Percentiles rank a stretch among this genome's conserved stretches.
Evolutionary conservation across 1,140 invertebrate species (phyloP).

Genomic region (Nasonia giraulti): DNA sequence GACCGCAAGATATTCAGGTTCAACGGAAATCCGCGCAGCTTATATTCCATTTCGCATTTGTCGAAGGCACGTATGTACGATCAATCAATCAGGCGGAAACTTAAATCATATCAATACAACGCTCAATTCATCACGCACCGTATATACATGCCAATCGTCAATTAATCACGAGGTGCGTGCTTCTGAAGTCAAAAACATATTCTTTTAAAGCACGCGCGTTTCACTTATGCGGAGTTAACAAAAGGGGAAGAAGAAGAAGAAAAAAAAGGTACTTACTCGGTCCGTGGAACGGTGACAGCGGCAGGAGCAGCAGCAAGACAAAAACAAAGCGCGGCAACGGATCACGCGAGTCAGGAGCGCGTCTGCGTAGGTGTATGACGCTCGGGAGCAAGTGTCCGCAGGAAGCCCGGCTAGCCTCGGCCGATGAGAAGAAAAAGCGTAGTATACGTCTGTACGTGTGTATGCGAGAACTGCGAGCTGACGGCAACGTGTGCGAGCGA

Average conservation of each 20-base stretch:
- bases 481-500: background rate
- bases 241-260: background rate
- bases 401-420: no score
- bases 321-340: background rate
- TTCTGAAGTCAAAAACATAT: background rate
- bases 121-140: background rate
- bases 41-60: no score
- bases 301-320: background rate
- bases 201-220: background rate
- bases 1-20: no score
- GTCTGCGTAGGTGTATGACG: no score
- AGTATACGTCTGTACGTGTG: background rate
- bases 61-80: no score
- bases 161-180: background rate
- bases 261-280: constrained; percentile 19
- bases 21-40: no score
- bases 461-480: background rate
- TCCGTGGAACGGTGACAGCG: background rate
- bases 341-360: no score
- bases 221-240: background rate
- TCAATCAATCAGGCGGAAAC: no score
- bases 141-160: no score
- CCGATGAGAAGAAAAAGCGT: background rate
- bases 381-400: no score
- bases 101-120: background rate